Evolutionary conservation across 2,797 vertebrate genomes (phyloP).

Genomic region (Myotis daubentonii): DNA sequence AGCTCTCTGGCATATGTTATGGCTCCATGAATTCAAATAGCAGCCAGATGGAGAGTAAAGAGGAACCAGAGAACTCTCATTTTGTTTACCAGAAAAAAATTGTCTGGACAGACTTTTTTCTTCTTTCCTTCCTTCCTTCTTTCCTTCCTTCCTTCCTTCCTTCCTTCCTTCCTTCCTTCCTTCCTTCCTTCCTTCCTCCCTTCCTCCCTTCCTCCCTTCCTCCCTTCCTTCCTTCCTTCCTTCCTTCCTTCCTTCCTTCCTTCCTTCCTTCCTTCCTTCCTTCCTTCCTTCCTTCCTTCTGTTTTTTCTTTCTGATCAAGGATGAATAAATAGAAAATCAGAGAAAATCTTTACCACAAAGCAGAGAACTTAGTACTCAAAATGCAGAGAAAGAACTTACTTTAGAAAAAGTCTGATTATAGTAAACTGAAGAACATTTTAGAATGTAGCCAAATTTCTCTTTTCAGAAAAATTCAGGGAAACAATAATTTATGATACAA

Average conservation of each 20-base stretch:
- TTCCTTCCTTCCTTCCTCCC: neutral
- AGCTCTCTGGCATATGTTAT: neutral
- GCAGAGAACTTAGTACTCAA: neutral
- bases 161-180: too few species aligned
- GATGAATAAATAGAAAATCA: neutral
- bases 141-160: rapidly evolving
- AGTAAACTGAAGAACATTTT: conserved; percentile 26
- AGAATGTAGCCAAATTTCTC: neutral
- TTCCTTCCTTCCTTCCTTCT: neutral
- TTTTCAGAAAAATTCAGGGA: conserved; percentile 50
- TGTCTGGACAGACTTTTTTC: neutral
- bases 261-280: neutral
- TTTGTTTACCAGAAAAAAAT: conserved; percentile 4
- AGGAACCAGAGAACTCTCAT: neutral
- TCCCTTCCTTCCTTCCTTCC: rapidly evolving
- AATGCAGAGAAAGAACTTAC: neutral
- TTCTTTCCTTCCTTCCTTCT: rapidly evolving
- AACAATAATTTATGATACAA: conserved; percentile 24
- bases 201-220: rapidly evolving
- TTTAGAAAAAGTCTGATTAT: neutral
- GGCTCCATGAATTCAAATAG: neutral
- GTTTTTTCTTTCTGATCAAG: neutral
- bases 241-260: too few species aligned
- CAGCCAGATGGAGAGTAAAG: neutral
- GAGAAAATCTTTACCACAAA: conserved; percentile 11